Evolutionary conservation across 2,113 vertebrate species (phyloP).

Genomic region (Willisornis vidua): DNA sequence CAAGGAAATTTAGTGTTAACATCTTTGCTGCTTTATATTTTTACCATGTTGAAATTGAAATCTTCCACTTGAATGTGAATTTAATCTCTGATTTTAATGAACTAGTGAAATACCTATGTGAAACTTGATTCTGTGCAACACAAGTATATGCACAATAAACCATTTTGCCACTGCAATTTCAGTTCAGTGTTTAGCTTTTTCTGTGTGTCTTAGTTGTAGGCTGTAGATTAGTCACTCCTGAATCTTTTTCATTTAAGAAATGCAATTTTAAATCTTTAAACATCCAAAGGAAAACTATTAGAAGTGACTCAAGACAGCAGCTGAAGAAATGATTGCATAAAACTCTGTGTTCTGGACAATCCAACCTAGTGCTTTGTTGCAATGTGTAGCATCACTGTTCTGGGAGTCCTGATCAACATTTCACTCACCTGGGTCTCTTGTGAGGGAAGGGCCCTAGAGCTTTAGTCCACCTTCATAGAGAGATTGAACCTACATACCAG

Average conservation of each 20-base stretch:
- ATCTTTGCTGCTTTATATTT: background rate
- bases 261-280: background rate
- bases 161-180: background rate
- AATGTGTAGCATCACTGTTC: background rate
- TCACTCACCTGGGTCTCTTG: background rate
- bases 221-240: background rate
- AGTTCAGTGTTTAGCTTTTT: background rate
- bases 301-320: background rate
- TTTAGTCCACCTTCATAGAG: background rate
- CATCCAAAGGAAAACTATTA: background rate
- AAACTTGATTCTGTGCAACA: background rate
- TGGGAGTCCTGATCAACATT: background rate
- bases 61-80: background rate
- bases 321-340: background rate
- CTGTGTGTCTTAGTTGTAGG: background rate
- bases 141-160: fast-evolving
- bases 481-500: background rate
- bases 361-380: background rate
- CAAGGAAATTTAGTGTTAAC: background rate
- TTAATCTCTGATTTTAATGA: background rate
- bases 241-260: background rate
- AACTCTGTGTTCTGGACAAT: background rate
- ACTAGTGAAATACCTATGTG: background rate
- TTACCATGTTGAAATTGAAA: background rate
- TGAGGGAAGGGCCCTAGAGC: background rate